These are phyloP conservation scores for Pavo muticus DNA, from an alignment of 2,113 vertebrate species.

Conservation along the genomic window DNA sequence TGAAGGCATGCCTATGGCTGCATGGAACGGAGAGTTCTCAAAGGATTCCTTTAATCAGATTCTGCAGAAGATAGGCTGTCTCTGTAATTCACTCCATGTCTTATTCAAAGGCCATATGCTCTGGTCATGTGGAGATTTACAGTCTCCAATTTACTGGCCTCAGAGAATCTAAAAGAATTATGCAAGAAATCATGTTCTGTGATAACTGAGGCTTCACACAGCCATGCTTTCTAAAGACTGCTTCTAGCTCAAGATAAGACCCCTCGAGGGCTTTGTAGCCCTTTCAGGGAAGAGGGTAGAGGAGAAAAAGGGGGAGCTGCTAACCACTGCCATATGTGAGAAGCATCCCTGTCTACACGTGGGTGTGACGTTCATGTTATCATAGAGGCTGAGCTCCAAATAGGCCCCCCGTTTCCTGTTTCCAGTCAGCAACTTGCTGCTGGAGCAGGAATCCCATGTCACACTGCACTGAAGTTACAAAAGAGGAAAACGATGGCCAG, in stretches of 20 bases:
- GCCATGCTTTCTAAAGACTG: background rate
- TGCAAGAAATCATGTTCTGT: conserved; percentile 26
- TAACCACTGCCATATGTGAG: conserved; percentile 41
- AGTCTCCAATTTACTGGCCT: conserved; percentile 1
- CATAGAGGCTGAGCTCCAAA: conserved; percentile 18
- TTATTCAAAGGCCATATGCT: conserved; percentile 26
- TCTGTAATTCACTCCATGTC: conserved; percentile 3
- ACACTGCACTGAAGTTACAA: background rate
- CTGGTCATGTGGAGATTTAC: conserved; percentile 16
- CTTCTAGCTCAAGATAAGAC: background rate
- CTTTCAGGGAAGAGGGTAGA: background rate
- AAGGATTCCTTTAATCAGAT: conserved; percentile 22
- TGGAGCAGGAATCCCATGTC: conserved; percentile 57
- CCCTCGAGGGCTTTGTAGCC: conserved; percentile 12
- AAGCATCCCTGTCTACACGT: background rate
- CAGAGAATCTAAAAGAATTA: conserved; percentile 41
- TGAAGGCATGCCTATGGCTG: background rate
- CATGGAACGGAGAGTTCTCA: background rate
- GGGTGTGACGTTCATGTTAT: conserved; percentile 65
- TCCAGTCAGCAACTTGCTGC: conserved; percentile 59
- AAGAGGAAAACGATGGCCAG: conserved; percentile 51
- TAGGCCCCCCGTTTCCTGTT: conserved; percentile 70
- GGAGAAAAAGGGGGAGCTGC: background rate
- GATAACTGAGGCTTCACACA: conserved; percentile 36
- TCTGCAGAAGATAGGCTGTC: conserved; percentile 13